phyloP scores from a whole-genome alignment of 2,888 invertebrate species.

The Morpho helenor region DNA sequence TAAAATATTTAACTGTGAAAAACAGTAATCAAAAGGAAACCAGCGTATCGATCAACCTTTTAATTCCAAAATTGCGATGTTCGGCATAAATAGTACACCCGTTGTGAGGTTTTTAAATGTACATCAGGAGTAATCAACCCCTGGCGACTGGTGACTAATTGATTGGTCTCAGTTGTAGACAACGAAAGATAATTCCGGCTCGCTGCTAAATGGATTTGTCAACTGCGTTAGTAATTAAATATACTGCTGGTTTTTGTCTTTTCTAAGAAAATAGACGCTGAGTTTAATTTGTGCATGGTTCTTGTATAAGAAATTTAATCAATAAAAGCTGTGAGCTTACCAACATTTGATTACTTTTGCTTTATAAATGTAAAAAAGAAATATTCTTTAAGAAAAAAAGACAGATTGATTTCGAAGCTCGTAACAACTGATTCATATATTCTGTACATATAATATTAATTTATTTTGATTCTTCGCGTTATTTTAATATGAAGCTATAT shows the following conservation, averaged over 20 bases:
- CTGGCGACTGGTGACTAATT: slow-evolving; percentile 58
- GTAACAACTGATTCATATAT: too few species aligned
- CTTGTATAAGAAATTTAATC: slow-evolving; percentile 31
- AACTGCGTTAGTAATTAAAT: slow-evolving; percentile 71
- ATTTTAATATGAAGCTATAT: too few species aligned
- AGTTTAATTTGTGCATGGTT: slow-evolving; percentile 40
- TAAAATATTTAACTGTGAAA: too few species aligned
- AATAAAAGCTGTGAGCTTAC: slow-evolving; percentile 9
- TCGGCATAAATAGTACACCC: slow-evolving; percentile 7
- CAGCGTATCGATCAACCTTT: background rate
- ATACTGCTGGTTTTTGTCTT: slow-evolving; percentile 52
- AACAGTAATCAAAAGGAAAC: slow-evolving; percentile 1
- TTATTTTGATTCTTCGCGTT: too few species aligned
- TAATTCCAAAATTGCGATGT: slow-evolving; percentile 5
- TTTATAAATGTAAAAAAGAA: too few species aligned
- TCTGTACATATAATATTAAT: too few species aligned
- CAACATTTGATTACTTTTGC: too few species aligned
- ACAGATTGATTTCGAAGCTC: too few species aligned
- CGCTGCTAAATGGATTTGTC: slow-evolving; percentile 71
- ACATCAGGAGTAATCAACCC: slow-evolving; percentile 61
- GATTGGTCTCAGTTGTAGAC: slow-evolving; percentile 71
- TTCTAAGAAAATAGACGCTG: slow-evolving; percentile 35
- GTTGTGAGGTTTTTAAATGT: slow-evolving; percentile 33
- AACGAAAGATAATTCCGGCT: slow-evolving; percentile 67
- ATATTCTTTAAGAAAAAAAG: too few species aligned